Evolutionary conservation across 64 coral and sea anemone species (phyloP), one percentile per base, ranked within the genome.

Genomic region (Trachythela sp.): DNA sequence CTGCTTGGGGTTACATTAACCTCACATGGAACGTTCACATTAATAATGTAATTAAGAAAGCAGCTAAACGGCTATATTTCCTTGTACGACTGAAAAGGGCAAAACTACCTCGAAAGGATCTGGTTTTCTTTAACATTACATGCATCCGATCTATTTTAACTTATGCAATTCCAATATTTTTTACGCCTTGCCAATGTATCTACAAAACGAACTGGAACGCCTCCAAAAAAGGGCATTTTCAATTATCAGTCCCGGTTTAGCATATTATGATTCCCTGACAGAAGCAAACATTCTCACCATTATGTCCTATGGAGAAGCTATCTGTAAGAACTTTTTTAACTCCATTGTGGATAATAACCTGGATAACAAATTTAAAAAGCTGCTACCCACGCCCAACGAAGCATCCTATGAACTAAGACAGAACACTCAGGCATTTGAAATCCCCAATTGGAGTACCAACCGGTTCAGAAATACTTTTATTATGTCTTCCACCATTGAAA

Each of bases 391-490:
- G 42, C 4, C 11, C 11, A 4, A 45, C 11, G 42, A 45, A 45
- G 42, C 4, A 45, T 4, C 42, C 11, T 11, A 45, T 51, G n/a
- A n/a, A n/a, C n/a, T 52, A 86, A 48, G 45, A 20, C 39, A 24
- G 49, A 86, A 86, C 26, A n/a, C n/a, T n/a, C n/a, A 86, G 84
- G 45, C 84, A 40, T 52, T 86, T 40, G 48, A n/a, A 1, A 8
- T 86, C 3, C 84, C 84, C 13, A 86, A 29, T 43, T 86, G 84
- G 84, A 86, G 32, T 49, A 48, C 84, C 2, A 40, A 86, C 24
- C 45, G 84, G 9, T 48, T 86, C 43, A 86, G 45, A 86, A 52
- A 86, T 52, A 86, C 84, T 86, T 86, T 86, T 50, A 86, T 86
- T 9, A 52, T 86, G 45, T 26, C 45, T 1, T 50, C 84, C 13